phyloP scores from a whole-genome alignment of 2,113 vertebrate species.

The Stictonetta naevosa region DNA sequence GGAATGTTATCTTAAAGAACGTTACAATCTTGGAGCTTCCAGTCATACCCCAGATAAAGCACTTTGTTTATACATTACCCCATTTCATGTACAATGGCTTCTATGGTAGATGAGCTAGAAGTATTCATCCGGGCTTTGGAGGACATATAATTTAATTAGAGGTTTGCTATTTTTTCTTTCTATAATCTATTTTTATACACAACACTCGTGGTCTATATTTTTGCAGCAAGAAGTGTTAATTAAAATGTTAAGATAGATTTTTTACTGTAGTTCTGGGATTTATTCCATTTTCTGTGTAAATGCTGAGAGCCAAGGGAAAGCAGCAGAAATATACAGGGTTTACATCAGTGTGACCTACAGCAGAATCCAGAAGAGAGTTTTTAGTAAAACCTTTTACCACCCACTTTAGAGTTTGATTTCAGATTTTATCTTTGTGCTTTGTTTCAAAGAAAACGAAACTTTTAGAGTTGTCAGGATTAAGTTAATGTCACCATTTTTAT shows the following conservation, averaged over 20 bases:
- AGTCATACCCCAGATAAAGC: conserved; percentile 77
- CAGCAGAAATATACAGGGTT: not conserved
- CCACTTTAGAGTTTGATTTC: conserved; percentile 15
- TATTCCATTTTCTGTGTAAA: not conserved
- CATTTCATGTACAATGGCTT: conserved; percentile 58
- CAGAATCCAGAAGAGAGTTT: not conserved
- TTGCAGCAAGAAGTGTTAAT: not conserved
- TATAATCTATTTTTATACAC: not conserved
- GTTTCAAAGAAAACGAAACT: not conserved
- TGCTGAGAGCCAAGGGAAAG: not conserved
- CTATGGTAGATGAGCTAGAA: not conserved
- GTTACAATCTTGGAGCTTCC: conserved; percentile 75
- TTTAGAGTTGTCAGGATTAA: not conserved
- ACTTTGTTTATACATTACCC: conserved; percentile 75
- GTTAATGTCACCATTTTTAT: not conserved
- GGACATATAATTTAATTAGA: conserved; percentile 8
- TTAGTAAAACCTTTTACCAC: not conserved
- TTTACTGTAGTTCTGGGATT: not conserved
- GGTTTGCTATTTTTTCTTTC: conserved; percentile 18
- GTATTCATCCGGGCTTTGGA: conserved; percentile 17
- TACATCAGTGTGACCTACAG: not conserved
- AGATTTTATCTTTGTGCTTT: conserved; percentile 35
- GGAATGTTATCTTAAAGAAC: conserved; percentile 84
- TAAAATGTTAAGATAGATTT: not conserved
- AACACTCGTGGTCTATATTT: not conserved